phyloP scores from a whole-genome alignment of 1,140 invertebrate genomes.

The Neuroterus valhalla region DNA sequence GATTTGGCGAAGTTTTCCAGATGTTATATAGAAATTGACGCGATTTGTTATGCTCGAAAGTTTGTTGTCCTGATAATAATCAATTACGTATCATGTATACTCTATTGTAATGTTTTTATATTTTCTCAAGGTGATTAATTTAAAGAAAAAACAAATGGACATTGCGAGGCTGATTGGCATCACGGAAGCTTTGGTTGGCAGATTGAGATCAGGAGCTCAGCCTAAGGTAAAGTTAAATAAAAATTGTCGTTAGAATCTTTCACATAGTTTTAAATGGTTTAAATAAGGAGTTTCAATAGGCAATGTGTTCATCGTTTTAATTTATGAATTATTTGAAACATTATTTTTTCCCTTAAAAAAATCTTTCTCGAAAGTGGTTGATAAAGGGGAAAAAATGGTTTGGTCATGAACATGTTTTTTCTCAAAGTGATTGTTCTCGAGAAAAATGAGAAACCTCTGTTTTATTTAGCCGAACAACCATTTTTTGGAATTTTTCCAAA shows the following conservation, averaged over 20 bases:
- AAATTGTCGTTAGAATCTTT: no score
- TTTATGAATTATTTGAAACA: not conserved
- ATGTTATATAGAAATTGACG: no score
- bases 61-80: no score
- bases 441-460: no score
- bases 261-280: no score
- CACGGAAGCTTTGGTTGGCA: conserved; percentile 79
- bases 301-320: not conserved
- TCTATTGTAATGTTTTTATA: conserved; percentile 61
- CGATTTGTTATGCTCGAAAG: no score
- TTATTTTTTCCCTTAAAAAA: conserved; percentile 31
- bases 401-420: no score
- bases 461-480: not conserved
- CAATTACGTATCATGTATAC: no score
- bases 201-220: conserved; percentile 78
- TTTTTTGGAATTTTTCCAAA: conserved; percentile 38
- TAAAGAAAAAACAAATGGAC: conserved; percentile 77
- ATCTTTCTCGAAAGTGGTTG: not conserved
- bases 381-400: no score
- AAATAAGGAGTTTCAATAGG: no score
- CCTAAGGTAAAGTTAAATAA: conserved; percentile 73
- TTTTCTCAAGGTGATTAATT: conserved; percentile 77
- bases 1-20: no score
- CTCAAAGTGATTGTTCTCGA: no score
- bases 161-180: conserved; percentile 82